These are phyloP conservation scores for Cochlearius cochlearius DNA, from an alignment of 2,113 vertebrate species.

Conservation along the genomic window DNA sequence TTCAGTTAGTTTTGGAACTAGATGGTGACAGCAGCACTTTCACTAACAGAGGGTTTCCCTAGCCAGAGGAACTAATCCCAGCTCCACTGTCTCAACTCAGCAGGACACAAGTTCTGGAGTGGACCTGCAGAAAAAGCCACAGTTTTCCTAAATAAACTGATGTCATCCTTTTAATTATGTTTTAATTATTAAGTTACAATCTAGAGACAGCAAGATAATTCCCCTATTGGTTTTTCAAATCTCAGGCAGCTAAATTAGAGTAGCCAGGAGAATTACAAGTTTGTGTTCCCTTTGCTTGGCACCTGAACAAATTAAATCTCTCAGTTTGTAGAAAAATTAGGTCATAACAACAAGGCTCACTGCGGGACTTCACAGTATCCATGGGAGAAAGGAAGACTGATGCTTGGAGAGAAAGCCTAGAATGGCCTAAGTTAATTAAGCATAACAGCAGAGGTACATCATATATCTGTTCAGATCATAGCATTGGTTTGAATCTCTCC, in stretches of 20 bases:
- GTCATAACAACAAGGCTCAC: conserved; percentile 26
- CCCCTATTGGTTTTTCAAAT: not conserved
- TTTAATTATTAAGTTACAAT: not conserved
- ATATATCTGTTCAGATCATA: not conserved
- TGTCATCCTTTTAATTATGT: not conserved
- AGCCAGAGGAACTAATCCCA: not conserved
- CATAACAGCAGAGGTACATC: not conserved
- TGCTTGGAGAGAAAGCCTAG: not conserved
- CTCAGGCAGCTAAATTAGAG: conserved; percentile 12
- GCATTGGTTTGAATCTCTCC: not conserved
- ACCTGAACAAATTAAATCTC: conserved; percentile 45
- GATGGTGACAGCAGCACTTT: not conserved
- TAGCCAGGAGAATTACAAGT: not conserved
- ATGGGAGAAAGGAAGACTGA: conserved; percentile 25
- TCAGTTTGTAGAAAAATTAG: conserved; percentile 18
- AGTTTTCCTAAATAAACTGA: not conserved
- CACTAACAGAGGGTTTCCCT: not conserved
- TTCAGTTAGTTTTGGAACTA: not conserved
- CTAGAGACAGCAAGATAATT: conserved; percentile 1
- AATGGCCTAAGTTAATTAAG: not conserved
- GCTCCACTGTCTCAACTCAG: not conserved
- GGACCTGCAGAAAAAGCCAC: not conserved
- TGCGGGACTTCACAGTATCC: conserved; percentile 22
- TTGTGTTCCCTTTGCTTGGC: not conserved
- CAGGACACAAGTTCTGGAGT: not conserved